A percentile compares a stretch with the other conserved stretches of the same genome.
phyloP scores from a whole-genome alignment of 2,113 vertebrate genomes.

The Aegithalos caudatus region DNA sequence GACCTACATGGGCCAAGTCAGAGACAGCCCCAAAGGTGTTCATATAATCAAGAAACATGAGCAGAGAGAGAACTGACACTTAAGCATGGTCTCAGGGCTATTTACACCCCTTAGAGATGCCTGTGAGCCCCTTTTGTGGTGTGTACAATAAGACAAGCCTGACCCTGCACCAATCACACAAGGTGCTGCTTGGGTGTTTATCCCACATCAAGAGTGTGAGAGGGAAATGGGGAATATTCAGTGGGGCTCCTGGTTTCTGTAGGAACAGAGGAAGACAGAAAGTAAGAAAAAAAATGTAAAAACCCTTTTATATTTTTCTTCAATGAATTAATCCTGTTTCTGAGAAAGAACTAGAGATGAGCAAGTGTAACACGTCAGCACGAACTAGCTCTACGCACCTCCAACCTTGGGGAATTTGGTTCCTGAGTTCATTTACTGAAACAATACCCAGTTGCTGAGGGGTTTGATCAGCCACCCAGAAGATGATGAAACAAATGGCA shows the following conservation, averaged over 20 bases:
- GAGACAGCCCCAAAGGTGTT: background rate
- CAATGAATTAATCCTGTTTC: background rate
- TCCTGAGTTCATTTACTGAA: background rate
- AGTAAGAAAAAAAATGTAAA: background rate
- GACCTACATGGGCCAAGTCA: background rate
- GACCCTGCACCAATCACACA: background rate
- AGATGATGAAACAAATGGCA: background rate
- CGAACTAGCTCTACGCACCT: rapidly evolving
- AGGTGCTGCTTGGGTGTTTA: background rate
- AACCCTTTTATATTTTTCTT: background rate
- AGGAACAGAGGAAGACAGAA: background rate
- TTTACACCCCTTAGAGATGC: background rate
- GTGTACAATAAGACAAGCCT: background rate
- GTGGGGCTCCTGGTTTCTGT: background rate
- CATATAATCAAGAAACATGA: background rate
- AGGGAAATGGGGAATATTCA: background rate
- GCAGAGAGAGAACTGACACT: background rate
- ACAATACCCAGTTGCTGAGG: background rate
- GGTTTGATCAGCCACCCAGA: background rate
- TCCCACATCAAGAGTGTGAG: background rate
- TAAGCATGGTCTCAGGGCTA: background rate
- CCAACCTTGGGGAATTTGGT: background rate
- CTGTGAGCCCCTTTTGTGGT: background rate
- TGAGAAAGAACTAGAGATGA: background rate
- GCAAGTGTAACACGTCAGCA: background rate